Conservation (phyloP, 2,888 invertebrate genomes). For the Coecobrya sp. region DNA sequence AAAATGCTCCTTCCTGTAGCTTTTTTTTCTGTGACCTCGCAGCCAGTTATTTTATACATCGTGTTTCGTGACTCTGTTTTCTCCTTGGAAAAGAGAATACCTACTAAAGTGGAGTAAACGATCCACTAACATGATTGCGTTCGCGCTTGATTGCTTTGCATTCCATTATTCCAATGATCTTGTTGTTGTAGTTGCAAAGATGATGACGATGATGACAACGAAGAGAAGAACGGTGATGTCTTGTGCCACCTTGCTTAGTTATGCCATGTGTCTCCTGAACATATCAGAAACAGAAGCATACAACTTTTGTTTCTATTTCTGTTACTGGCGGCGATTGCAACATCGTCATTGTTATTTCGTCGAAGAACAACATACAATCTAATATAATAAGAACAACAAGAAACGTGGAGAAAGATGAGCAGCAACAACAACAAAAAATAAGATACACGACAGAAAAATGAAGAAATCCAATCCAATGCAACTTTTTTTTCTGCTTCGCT, state of each 20-base stretch:
- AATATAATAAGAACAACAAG: background rate
- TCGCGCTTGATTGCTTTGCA: constrained; percentile 67
- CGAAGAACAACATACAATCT: background rate
- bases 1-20: background rate
- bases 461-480: background rate
- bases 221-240: background rate
- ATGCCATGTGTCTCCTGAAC: constrained; percentile 22
- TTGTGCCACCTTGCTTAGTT: background rate
- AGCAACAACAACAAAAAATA: background rate
- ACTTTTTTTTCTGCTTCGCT: background rate
- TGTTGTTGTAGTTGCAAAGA: background rate
- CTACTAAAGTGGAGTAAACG: constrained; percentile 66
- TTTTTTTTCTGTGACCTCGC: background rate
- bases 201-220: constrained; percentile 12
- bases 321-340: constrained; percentile 20
- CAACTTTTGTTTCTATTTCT: background rate
- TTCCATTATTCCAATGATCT: constrained; percentile 39
- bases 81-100: background rate
- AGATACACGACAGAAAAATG: background rate
- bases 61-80: background rate
- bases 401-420: background rate
- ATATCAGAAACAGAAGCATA: background rate
- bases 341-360: background rate
- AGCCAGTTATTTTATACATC: background rate
- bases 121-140: constrained; percentile 71